These are phyloP conservation scores for Myotis brandtii DNA, from an alignment of 2,113 vertebrate species.

Conservation along the genomic window DNA sequence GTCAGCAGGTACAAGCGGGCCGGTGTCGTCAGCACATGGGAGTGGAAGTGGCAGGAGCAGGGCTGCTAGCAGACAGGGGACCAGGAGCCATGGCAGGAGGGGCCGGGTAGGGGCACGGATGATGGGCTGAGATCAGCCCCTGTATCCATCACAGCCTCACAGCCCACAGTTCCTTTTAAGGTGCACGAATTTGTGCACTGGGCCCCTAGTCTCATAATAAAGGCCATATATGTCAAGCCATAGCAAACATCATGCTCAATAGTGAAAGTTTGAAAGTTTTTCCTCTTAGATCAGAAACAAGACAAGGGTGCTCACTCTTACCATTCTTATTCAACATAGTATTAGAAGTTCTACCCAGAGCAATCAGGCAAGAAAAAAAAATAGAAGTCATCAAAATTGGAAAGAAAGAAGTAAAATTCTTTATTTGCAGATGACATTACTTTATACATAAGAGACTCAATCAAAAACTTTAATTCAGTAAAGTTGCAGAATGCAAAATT, in stretches of 20 bases:
- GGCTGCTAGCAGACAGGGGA: too few relatives aligned
- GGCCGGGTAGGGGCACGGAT: too few relatives aligned
- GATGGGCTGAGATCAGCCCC: too few relatives aligned
- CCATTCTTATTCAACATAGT: not conserved
- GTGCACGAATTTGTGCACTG: too few relatives aligned
- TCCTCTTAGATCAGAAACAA: not conserved
- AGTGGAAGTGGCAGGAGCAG: too few relatives aligned
- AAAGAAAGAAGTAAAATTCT: not conserved
- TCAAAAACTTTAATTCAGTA: not conserved
- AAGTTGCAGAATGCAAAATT: not conserved
- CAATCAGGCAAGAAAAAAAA: not conserved
- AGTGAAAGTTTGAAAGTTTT: not conserved
- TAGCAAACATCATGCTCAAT: not conserved
- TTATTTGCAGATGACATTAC: not conserved
- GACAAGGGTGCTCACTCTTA: not conserved
- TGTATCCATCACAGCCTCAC: too few relatives aligned
- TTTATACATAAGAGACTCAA: not conserved
- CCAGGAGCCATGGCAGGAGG: too few relatives aligned
- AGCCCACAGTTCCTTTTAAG: too few relatives aligned
- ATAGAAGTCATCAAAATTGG: not conserved
- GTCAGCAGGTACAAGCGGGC: too few relatives aligned
- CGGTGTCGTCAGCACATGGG: too few relatives aligned
- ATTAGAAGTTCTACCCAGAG: not conserved
- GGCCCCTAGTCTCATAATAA: not conserved
- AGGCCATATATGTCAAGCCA: not conserved